Conservation (phyloP, 2,888 invertebrate genomes). For the Magallana nippona region DNA sequence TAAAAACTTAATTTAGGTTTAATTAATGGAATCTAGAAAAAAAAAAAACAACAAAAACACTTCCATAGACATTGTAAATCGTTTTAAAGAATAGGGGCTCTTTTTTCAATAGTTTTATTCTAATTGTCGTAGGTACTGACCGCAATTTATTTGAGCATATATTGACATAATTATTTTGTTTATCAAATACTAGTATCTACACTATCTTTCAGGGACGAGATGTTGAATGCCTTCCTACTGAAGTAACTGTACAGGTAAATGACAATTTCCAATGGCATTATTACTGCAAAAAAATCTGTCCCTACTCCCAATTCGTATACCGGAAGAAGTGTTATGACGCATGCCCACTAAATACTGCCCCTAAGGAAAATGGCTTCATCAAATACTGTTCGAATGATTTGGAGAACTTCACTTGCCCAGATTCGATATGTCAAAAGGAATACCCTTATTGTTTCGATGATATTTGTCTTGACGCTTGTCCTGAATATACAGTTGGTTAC, state of each 20-base stretch:
- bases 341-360: neutral
- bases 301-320: neutral
- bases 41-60: too few relatives aligned
- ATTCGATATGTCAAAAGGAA: neutral
- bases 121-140: too few relatives aligned
- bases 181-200: too few relatives aligned
- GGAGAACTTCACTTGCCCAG: neutral
- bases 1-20: too few relatives aligned
- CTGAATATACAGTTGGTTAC: slow-evolving; percentile 35
- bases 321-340: slow-evolving; percentile 8
- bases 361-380: neutral
- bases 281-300: neutral
- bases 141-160: too few relatives aligned
- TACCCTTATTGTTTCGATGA: slow-evolving; percentile 20
- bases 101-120: too few relatives aligned
- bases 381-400: neutral
- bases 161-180: too few relatives aligned
- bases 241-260: neutral
- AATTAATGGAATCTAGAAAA: too few relatives aligned
- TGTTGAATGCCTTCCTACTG: neutral
- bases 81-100: too few relatives aligned
- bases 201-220: neutral
- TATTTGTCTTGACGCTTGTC: slow-evolving; percentile 22
- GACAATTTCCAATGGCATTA: neutral
- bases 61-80: too few relatives aligned